Percentiles rank a stretch among this genome's conserved stretches.
Conservation (phyloP, 2,888 invertebrate species). For the Lepeophtheirus nordmannii region DNA sequence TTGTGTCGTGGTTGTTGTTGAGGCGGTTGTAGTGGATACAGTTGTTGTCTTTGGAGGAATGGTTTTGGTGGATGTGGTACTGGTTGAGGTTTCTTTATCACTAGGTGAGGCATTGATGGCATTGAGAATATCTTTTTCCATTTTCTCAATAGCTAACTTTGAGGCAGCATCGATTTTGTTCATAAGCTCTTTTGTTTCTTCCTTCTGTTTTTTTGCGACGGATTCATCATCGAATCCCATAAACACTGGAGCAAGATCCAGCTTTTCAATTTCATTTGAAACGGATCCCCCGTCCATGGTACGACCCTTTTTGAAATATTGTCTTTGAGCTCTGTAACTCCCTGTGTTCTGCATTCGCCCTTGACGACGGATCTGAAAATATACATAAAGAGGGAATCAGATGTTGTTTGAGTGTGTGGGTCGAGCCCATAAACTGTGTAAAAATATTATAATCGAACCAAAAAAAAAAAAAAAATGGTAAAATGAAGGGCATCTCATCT, state of each 20-base stretch:
- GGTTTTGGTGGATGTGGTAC: too few relatives aligned
- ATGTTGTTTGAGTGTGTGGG: too few relatives aligned
- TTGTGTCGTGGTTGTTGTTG: too few relatives aligned
- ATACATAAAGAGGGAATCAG: too few relatives aligned
- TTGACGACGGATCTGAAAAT: slow-evolving; percentile 1
- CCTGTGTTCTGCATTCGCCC: neutral
- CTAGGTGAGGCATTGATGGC: neutral
- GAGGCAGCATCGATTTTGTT: neutral
- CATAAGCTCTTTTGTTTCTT: neutral
- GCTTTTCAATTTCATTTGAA: neutral
- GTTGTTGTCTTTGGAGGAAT: too few relatives aligned
- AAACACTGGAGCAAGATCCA: neutral
- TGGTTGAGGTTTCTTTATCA: neutral
- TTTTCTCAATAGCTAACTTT: neutral
- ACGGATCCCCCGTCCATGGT: neutral
- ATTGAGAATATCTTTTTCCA: neutral
- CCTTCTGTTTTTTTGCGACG: neutral
- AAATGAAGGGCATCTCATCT: too few relatives aligned
- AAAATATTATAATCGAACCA: too few relatives aligned
- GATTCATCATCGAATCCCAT: neutral
- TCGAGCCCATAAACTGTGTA: too few relatives aligned
- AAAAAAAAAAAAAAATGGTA: too few relatives aligned
- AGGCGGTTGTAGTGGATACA: too few relatives aligned
- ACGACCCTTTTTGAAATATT: neutral
- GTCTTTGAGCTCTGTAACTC: neutral